Base-by-base conservation (phyloP, 2,113 vertebrate genomes). In the Malurus elegans region DNA sequence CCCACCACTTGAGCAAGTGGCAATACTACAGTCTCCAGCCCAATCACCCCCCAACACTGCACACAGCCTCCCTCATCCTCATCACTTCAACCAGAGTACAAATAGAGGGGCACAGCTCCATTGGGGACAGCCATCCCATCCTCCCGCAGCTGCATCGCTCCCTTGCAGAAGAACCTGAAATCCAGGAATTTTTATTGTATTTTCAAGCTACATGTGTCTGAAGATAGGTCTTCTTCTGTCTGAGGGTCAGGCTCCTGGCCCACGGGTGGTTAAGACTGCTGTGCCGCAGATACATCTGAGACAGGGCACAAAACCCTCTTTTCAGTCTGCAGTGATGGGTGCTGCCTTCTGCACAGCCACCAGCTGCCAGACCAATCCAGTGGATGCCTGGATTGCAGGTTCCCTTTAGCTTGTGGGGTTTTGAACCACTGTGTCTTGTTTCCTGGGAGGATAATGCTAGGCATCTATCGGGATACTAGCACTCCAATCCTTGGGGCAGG, bases 291-390 rank as follows among this genome's bases (percentile, higher is more conserved):
- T 2, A 58, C 3, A 38, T 12, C 61, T 20, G 8, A 79, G 32
- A 60, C 3, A n/a, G 19, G 25, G 25, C 19, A 92, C 20, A 83
- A 80, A 29, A 2, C 10, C 6, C 14, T 34, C 26, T 85, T 32
- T 67, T 36, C 50, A 65, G 54, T 26, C 20, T 62, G 26, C 47
- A 62, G 32, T 0, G 0, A 67, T 11, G 29, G n/a, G 36, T 45
- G n/a, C 51, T 89, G 58, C 64, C 32, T 71, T 76, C 64, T 66
- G 40, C 62, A 75, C 14, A 71, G 79, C 51, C 3, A 2, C 84
- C 50, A 9, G 9, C 9, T 66, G 47, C 45, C 42, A 71, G 36
- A 85, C 25, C 44, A 60, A 45, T 10, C 18, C 45, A 86, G 28
- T 6, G 10, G 47, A 56, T 25, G 47, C 24, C 13, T 76, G 29